Evolutionary conservation across 2,797 vertebrate species (phyloP), one percentile per base, ranked within the genome.

Genomic region (Danio aesculapii): DNA sequence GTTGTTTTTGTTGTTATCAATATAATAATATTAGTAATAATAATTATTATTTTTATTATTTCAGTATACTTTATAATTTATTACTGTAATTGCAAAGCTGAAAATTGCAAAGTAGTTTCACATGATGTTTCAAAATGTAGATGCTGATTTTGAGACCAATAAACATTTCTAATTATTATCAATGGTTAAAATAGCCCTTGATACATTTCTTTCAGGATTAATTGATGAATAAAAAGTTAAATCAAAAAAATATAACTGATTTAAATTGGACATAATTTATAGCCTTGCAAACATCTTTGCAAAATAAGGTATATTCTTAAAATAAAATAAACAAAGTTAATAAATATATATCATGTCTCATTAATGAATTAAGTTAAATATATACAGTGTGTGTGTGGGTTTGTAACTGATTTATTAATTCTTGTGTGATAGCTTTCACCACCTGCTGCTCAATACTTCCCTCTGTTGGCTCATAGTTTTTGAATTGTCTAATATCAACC

Each of bases 381-480:
- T 30, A 30, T 30, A 30, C 30, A 30, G 8, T 8, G 4, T n/a
- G 5, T n/a, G 5, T 17, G 11, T 49, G 4, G 13, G 6, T 30
- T 59, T 30, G 7, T 41, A 16, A 62, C 41, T 14, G 8, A 39
- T 53, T 70, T n/a, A 70, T 17, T 43, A 0, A 43, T 55, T 19
- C 14, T 19, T 39, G 13, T 43, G 16, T 17, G 6, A 71, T 17
- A 8, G 52, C 50, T 43, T 43, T 11, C 10, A 63, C 13, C 11
- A 43, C 14, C 41, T 66, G 19, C 13, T 16, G 17, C 9, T 79
- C 71, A 75, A 8, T 39, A 72, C 57, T 66, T 43, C 74, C 77
- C 85, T 77, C 85, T 83, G 12, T 61, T 62, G 83, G 73, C 14
- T 39, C 4, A 50, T 11, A 3, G 14, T 55, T 49, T 64, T 16